These are phyloP conservation scores for Pseudorectes ferrugineus DNA, from an alignment of 2,113 vertebrate species.

Conservation along the genomic window DNA sequence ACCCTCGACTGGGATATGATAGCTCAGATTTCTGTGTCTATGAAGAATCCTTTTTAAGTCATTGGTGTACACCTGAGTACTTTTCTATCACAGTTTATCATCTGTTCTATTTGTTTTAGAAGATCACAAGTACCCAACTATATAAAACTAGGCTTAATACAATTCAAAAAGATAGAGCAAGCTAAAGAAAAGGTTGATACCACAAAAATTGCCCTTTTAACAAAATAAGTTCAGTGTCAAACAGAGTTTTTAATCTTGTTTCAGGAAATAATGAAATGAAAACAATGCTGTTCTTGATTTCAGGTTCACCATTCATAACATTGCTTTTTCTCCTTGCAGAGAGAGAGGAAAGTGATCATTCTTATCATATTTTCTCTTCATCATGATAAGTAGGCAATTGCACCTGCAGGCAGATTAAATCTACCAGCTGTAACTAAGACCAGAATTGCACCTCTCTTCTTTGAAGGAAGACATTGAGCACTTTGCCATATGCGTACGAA, in stretches of 20 bases:
- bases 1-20: fast-evolving
- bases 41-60: background rate
- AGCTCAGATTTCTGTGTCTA: background rate
- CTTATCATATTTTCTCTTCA: background rate
- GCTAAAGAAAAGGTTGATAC: background rate
- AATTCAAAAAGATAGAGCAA: background rate
- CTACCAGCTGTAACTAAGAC: background rate
- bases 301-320: background rate
- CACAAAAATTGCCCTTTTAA: background rate
- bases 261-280: background rate
- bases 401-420: background rate
- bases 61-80: background rate
- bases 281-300: background rate
- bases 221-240: background rate
- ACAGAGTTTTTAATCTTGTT: background rate
- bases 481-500: background rate
- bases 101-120: background rate
- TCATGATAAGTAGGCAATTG: background rate
- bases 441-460: background rate
- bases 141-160: background rate
- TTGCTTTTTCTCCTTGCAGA: background rate
- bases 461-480: background rate
- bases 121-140: background rate
- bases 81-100: background rate
- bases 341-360: background rate